Evolutionary conservation across 2,888 invertebrate species (phyloP).

Genomic region (Brachycybe producta): DNA sequence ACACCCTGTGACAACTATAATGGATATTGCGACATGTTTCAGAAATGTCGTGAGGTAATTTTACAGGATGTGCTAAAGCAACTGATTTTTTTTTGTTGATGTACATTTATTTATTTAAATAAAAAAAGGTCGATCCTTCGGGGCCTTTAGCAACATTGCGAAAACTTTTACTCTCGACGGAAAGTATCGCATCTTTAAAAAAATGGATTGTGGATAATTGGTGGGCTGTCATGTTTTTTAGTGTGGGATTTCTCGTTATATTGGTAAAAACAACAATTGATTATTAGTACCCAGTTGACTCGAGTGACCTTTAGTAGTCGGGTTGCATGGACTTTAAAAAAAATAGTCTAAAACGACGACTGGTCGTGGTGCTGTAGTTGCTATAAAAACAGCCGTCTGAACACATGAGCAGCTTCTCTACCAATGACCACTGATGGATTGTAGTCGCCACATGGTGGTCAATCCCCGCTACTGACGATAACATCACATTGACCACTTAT

Average conservation of each 20-base stretch:
- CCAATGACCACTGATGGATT: too few relatives aligned
- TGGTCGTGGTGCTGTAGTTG: too few relatives aligned
- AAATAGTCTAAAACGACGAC: too few relatives aligned
- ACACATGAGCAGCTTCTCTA: too few relatives aligned
- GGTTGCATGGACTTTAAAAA: too few relatives aligned
- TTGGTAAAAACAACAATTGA: slow-evolving; percentile 58
- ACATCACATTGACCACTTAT: too few relatives aligned
- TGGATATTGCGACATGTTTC: slow-evolving; percentile 61
- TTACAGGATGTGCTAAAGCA: too few relatives aligned
- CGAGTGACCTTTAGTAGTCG: too few relatives aligned
- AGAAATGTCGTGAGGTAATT: slow-evolving; percentile 61
- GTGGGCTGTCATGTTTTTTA: slow-evolving; percentile 71
- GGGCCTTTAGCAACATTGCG: slow-evolving; percentile 80
- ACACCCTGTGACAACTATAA: slow-evolving; percentile 89
- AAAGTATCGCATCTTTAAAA: slow-evolving; percentile 75
- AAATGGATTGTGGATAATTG: slow-evolving; percentile 78
- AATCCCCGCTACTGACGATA: too few relatives aligned
- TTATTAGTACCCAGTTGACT: too few relatives aligned
- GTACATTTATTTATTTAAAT: not conserved
- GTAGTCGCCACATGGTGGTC: too few relatives aligned
- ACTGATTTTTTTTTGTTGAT: not conserved
- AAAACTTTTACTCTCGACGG: slow-evolving; percentile 71
- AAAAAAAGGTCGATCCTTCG: slow-evolving; percentile 63
- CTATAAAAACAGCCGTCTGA: too few relatives aligned
- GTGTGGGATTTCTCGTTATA: slow-evolving; percentile 54